These are phyloP conservation scores for Anseranas semipalmata DNA, from an alignment of 2,113 vertebrate species.

Conservation along the genomic window DNA sequence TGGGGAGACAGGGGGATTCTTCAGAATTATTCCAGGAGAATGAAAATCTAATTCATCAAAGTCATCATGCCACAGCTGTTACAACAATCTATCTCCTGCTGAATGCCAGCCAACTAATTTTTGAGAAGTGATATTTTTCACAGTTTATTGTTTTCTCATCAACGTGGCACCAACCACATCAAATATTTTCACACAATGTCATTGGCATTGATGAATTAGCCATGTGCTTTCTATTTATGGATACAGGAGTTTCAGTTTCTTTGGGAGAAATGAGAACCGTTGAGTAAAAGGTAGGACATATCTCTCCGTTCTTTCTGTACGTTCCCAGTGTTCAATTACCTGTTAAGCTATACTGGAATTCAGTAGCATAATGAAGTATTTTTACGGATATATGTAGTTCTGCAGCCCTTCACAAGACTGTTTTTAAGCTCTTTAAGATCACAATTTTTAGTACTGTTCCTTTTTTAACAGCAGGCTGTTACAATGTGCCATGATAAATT, in stretches of 20 bases:
- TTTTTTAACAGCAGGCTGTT: background rate
- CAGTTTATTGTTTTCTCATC: constrained; percentile 69
- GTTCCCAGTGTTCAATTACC: background rate
- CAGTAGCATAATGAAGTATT: background rate
- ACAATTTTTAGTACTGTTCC: background rate
- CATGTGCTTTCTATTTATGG: constrained; percentile 39
- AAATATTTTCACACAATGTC: background rate
- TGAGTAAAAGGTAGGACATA: background rate
- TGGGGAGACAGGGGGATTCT: background rate
- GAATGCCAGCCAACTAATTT: constrained; percentile 50
- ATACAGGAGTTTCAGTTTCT: background rate
- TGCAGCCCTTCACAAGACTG: background rate
- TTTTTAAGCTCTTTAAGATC: background rate
- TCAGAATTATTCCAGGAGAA: constrained; percentile 26
- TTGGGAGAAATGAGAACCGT: constrained; percentile 26
- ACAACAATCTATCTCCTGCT: constrained; percentile 55
- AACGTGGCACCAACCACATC: constrained; percentile 50
- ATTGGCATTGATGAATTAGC: constrained; percentile 42
- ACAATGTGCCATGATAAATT: background rate
- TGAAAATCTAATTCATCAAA: constrained; percentile 58
- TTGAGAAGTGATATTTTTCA: constrained; percentile 73
- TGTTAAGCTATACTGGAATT: background rate
- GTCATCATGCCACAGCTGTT: constrained; percentile 58
- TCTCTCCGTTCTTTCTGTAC: background rate
- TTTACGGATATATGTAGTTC: background rate